Evolutionary conservation across 2,797 vertebrate genomes (phyloP), one percentile per base, ranked within the genome.

Genomic region (Lepilemur ruficaudatus): DNA sequence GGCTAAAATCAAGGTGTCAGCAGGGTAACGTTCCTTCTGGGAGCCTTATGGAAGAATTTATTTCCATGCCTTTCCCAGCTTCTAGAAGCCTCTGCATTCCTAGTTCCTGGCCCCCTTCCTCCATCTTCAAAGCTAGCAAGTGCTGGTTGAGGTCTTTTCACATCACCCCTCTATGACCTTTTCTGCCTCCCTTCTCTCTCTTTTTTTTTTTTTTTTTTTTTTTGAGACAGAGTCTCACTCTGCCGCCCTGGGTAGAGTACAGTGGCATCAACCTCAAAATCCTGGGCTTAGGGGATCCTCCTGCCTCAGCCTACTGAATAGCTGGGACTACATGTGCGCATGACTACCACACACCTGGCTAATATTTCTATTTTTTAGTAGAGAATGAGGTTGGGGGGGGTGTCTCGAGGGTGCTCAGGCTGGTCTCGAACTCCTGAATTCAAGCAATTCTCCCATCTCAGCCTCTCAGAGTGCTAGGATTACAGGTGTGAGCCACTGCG

Each of bases 41-140:
- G 52, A 18, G 8, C 35, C 38, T 85, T 69, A 50, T 15, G 79
- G 73, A 91, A 92, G 78, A 80, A 63, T 79, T 46, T 3, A 50
- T 76, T 92, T 94, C 23, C 52, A 12, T 80, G 72, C 46, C n/a
- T 70, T 91, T 92, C 25, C 22, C 23, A 88, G 69, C 69, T 97
- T 94, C 61, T 73, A 30, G 81, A 92, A 80, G 18, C 11, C 25
- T 79, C 46, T 57, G 57, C 57, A 89, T 91, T 63, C 32, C 57
- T 32, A 76, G 41, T 25, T 91, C 28, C 17, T 50, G 61, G 43
- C 10, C 48, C 8, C 17, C 30, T 89, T 55, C 28, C 38, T 57
- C 35, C n/a, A 65, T 52, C 65, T 82, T 90, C 89, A 67, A 80
- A 93, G 59, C 23, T 48, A 76, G 30, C 3, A 69, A 46, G 35